Conservation (phyloP, 2,797 vertebrate species). For the Rhinichthys osculus region DNA sequence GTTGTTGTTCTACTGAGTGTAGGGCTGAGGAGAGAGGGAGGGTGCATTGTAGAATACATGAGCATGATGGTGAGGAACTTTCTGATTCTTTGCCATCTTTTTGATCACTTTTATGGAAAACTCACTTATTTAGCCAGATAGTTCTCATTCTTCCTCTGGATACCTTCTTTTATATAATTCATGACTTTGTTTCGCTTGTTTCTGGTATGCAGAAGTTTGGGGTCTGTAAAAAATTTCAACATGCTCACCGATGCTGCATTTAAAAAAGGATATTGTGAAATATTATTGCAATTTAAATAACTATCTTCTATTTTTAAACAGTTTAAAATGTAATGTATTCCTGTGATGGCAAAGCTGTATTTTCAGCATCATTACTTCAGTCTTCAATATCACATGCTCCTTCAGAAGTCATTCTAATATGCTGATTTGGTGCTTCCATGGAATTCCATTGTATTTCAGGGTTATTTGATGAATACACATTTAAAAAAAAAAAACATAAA, state of each 20-base stretch:
- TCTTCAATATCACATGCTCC: too few relatives aligned
- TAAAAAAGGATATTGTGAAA: background rate
- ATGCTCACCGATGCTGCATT: background rate
- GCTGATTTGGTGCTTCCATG: too few relatives aligned
- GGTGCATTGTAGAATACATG: background rate
- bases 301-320: too few relatives aligned
- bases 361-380: too few relatives aligned
- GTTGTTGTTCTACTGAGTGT: conserved; percentile 75
- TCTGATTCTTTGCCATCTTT: conserved; percentile 70
- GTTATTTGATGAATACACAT: too few relatives aligned
- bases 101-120: conserved; percentile 80
- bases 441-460: too few relatives aligned
- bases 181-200: conserved; percentile 17
- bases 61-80: conserved; percentile 6
- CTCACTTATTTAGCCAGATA: conserved; percentile 72
- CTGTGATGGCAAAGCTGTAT: too few relatives aligned
- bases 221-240: background rate
- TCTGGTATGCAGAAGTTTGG: background rate
- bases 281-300: too few relatives aligned
- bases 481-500: too few relatives aligned
- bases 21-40: background rate
- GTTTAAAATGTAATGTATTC: too few relatives aligned
- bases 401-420: too few relatives aligned
- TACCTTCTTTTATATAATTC: conserved; percentile 26
- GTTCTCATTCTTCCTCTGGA: conserved; percentile 80